phyloP scores from a whole-genome alignment of 1,140 invertebrate species.

The Drosophila murphyi region DNA sequence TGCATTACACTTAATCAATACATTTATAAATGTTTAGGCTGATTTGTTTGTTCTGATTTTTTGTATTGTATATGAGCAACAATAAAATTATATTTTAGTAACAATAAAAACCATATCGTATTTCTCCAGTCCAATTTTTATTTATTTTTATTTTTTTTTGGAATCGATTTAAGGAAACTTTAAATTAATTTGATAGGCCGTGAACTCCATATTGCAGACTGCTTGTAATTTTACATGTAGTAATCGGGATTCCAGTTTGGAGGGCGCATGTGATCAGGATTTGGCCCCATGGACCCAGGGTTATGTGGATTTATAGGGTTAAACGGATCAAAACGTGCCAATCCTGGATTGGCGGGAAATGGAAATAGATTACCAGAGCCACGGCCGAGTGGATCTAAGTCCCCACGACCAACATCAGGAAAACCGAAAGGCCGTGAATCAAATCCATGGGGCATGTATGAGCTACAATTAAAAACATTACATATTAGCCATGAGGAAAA shows the following conservation, averaged over 20 bases:
- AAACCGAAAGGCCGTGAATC: slow-evolving; percentile 79
- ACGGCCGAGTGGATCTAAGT: slow-evolving; percentile 90
- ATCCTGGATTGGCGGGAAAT: slow-evolving; percentile 58
- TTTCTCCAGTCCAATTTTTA: slow-evolving; percentile 1
- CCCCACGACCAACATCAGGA: slow-evolving; percentile 88
- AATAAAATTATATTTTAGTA: slow-evolving; percentile 45
- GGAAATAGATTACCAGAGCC: slow-evolving; percentile 91
- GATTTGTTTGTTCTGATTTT: slow-evolving; percentile 46
- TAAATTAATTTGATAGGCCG: slow-evolving; percentile 28
- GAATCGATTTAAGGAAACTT: slow-evolving; percentile 1
- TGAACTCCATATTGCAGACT: background rate
- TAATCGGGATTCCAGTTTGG: slow-evolving; percentile 84
- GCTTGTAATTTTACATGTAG: slow-evolving; percentile 56
- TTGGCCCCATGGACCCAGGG: slow-evolving; percentile 85
- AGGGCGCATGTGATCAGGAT: slow-evolving; percentile 89
- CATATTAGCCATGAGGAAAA: background rate
- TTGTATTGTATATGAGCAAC: slow-evolving; percentile 33
- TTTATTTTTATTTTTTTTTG: slow-evolving; percentile 9
- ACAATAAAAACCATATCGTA: slow-evolving; percentile 7
- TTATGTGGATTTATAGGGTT: slow-evolving; percentile 87
- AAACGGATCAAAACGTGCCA: slow-evolving; percentile 92
- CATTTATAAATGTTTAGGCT: slow-evolving; percentile 38
- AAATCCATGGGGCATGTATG: slow-evolving; percentile 50
- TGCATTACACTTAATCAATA: slow-evolving; percentile 39
- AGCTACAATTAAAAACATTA: slow-evolving; percentile 22